These are phyloP conservation scores for Tetragnatha versicolor DNA, from an alignment of 1,140 invertebrate species.

Conservation along the genomic window DNA sequence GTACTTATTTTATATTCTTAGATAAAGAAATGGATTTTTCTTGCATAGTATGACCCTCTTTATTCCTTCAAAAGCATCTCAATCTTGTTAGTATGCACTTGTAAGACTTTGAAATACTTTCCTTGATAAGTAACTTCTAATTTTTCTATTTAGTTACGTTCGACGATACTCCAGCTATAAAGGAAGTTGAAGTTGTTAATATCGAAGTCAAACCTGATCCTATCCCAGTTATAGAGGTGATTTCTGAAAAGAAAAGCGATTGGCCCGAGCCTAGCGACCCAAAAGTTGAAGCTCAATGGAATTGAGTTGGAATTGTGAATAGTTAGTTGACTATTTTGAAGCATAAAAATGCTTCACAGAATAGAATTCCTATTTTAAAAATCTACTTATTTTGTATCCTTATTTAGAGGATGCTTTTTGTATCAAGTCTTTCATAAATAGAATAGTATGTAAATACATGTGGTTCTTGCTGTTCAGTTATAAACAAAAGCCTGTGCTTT, in stretches of 20 bases:
- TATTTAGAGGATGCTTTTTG: background rate
- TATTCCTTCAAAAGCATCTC: no score
- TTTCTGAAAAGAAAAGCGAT: slow-evolving; percentile 26
- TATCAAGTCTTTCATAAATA: background rate
- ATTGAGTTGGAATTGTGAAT: background rate
- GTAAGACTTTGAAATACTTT: background rate
- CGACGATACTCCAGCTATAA: slow-evolving; percentile 38
- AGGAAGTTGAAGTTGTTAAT: slow-evolving; percentile 35
- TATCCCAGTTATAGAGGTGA: slow-evolving; percentile 37
- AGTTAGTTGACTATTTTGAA: background rate
- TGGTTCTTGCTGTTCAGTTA: background rate
- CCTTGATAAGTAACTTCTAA: background rate
- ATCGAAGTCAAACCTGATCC: background rate
- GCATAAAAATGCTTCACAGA: background rate
- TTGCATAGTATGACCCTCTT: no score
- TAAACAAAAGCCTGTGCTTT: background rate
- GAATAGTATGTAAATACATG: background rate
- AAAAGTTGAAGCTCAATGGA: slow-evolving; percentile 18
- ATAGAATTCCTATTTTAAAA: background rate
- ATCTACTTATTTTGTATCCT: background rate
- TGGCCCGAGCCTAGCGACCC: slow-evolving; percentile 13
- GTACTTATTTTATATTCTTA: no score
- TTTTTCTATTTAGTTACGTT: slow-evolving; percentile 29
- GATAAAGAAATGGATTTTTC: no score
- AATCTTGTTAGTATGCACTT: no score